Evolutionary conservation across 2,113 vertebrate species (phyloP), one percentile per base, ranked within the genome.

Genomic region (Rhea pennata): DNA sequence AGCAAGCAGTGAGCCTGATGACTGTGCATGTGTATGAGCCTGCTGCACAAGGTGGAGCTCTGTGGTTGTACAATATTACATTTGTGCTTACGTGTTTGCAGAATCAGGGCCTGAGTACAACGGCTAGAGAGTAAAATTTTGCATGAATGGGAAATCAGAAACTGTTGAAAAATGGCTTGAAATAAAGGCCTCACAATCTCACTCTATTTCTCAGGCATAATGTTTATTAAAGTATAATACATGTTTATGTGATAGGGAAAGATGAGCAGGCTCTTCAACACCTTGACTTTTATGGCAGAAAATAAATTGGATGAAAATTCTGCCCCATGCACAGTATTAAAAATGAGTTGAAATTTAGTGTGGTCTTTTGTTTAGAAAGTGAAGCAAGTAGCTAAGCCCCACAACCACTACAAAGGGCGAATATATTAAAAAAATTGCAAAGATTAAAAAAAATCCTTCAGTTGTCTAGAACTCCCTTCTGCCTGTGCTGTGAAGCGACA

Each of bases 391-490:
- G 22, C 42, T 31, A 87, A 73, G 10, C 5, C 4, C 16, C 16
- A 26, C 26, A 39, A 74, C 8, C n/a, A 21, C 9, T 23, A n/a
- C 29, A 36, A 90, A 17, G 23, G 7, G 10, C 27, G 51, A 51
- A 4, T 9, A 50, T 22, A 42, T 44, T 59, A 2, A 20, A 78
- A 50, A 79, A 51, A 42, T 13, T 3, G 2, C 8, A 12, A 56
- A 85, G n/a, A 15, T 69, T 87, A 12, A 1, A 31, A 19, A 31
- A 22, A 44, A 24, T 0, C 8, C 1, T 0, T 16, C 14, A 39
- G 4, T 59, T 87, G 24, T 91, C 54, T 39, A 62, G 86, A 89
- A 48, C 13, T 15, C 9, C 12, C 21, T 58, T 42, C 31, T 80
- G 26, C 29, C 39, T 61, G 19, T 76, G 21, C 22, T 46, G 44